These are phyloP conservation scores for Nanger granti DNA, from an alignment of 2,113 vertebrate genomes.

Conservation along the genomic window DNA sequence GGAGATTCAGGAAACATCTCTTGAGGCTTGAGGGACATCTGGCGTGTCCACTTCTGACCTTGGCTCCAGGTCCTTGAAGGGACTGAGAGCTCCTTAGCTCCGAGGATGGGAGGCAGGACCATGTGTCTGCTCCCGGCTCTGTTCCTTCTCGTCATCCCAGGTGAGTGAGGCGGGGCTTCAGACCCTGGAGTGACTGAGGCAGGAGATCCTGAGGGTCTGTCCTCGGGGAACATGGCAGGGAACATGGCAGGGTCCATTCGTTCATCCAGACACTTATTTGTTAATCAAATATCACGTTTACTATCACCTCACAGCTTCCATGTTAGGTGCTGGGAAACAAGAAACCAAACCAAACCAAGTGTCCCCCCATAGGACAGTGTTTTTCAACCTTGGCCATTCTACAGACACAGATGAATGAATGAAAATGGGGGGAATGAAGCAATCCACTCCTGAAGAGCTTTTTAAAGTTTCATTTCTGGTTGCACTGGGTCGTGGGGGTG, in stretches of 20 bases:
- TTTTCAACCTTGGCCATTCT: background rate
- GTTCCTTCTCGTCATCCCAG: background rate
- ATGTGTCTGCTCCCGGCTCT: background rate
- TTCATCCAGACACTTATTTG: background rate
- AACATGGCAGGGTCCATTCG: accelerated
- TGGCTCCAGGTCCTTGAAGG: background rate
- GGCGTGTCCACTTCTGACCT: accelerated
- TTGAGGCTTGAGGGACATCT: too few species aligned
- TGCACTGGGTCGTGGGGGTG: background rate
- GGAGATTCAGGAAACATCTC: accelerated
- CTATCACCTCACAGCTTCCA: background rate
- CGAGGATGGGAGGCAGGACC: background rate
- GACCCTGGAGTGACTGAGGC: background rate
- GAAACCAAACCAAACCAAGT: background rate
- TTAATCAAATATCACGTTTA: too few species aligned
- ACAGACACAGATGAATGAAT: background rate
- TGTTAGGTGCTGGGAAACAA: background rate
- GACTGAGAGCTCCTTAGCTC: too few species aligned
- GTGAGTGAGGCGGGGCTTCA: background rate
- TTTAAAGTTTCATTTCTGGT: background rate
- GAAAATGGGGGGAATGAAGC: background rate
- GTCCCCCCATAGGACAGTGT: background rate
- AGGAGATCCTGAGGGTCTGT: background rate
- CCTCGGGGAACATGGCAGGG: background rate
- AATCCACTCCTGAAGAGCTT: background rate